Evolutionary conservation across 35 echinoderm and acorn worm genomes (phyloP).

Genomic region (Ptychodera flava): DNA sequence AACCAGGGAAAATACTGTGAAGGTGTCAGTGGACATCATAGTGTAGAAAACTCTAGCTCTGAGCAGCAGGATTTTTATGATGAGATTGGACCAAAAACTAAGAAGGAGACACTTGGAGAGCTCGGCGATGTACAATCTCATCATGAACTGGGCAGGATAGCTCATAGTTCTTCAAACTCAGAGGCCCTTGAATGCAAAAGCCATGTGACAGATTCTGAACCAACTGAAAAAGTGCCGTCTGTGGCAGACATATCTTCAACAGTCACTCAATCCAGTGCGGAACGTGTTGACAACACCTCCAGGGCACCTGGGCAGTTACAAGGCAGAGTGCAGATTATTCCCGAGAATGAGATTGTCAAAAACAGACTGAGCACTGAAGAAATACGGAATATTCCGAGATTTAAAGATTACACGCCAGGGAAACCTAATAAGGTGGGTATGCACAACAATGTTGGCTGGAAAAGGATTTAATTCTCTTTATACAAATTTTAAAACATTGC

Average conservation of each 20-base stretch:
- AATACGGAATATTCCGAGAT: constrained; percentile 23
- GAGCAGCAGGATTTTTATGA: too few relatives aligned
- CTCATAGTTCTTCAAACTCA: not conserved
- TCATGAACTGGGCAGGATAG: not conserved
- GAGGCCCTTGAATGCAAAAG: constrained; percentile 2
- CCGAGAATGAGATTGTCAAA: constrained; percentile 18
- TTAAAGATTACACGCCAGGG: constrained; percentile 22
- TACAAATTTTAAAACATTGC: too few relatives aligned
- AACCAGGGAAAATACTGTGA: too few relatives aligned
- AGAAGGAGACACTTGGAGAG: not conserved
- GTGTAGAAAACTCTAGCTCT: too few relatives aligned
- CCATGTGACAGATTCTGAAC: not conserved
- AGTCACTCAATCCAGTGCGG: not conserved
- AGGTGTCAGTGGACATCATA: too few relatives aligned
- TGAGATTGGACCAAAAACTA: not conserved
- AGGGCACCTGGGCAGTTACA: not conserved
- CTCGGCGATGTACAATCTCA: not conserved
- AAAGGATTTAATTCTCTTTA: too few relatives aligned
- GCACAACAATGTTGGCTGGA: too few relatives aligned
- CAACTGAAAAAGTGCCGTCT: not conserved
- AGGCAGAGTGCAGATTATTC: not conserved
- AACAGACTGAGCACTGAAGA: constrained; percentile 14
- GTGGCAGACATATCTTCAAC: not conserved
- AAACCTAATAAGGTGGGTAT: constrained; percentile 25
- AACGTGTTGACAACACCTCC: not conserved